Evolutionary conservation across 92 coral and sea anemone genomes (phyloP), one percentile per base, ranked within the genome.

Genomic region (Anthopleura xanthogrammica): DNA sequence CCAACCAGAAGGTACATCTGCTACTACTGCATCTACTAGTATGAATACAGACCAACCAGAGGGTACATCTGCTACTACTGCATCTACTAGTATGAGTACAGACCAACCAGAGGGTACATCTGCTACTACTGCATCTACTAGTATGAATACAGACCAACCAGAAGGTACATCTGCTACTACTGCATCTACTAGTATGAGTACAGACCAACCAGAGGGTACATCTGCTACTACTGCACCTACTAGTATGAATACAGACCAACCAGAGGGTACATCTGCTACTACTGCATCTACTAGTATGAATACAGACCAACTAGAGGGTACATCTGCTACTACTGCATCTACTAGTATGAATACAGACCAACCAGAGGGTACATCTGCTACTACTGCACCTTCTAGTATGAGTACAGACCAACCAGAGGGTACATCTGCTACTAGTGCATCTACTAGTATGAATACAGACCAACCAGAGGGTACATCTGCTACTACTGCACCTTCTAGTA

Each of bases 401-500:
- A 24, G 41, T n/a, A 79, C 82, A 50, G 72, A 55, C 36, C 41
- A 3, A 6, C 82, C 72, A 4, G 57, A 12, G 57, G 57, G 57
- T 54, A 17, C 66, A 4, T 39, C 77, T 3, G 2, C 82, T 16
- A 16, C 2, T 41, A 9, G 10, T 19, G 56, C 9, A 40, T 22
- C 58, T 29, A 23, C 75, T 19, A 41, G 58, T 83, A 40, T 79
- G 7, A 19, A 78, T 62, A 60, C 56, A 20, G 48, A n/a, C 14
- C 75, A 8, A 23, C 82, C 85, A 80, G 57, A 54, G 16, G 57
- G 57, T 7, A 36, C 87, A 41, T 29, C 81, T 57, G 87, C 39
- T 39, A 23, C 75, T 52, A 24, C 85, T 8, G 85, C 77, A 60
- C 4, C 56, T 11, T 50, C 52, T 39, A 22, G 13, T 43, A 20